Evolutionary conservation across 2,113 vertebrate genomes (phyloP), one percentile per base, ranked within the genome.

Genomic region (Sander lucioperca): DNA sequence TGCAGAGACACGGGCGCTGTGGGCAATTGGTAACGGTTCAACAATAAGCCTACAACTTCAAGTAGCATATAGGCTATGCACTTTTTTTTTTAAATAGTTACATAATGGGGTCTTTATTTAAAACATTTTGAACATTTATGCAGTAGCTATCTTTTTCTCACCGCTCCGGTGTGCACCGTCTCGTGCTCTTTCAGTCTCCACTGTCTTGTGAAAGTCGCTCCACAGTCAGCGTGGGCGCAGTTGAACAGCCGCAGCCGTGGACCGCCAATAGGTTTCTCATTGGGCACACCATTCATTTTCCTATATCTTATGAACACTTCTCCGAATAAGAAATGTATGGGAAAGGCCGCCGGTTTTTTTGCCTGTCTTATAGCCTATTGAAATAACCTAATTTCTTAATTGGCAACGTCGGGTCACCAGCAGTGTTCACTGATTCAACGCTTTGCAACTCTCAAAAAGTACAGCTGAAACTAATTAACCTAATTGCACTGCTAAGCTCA

Each of bases 171-270:
- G 88, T 96, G 96, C 33, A 79, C 84, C 0, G 83, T 90, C 78
- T 94, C 82, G 27, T 96, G 96, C 62, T 95, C 93, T 6, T 80
- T 79, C n/a, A 95, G 86, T 21, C 87, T 88, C 93, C 95, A 88
- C 57, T 91, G 57, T 1, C 87, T 86, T 6, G 77, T 87, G 74
- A 96, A 96, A 2, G 87, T 89, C 1, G 94, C 94, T 1, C 70
- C 89, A 19, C 96, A 96, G 1, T 77, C 92, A 0, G 57, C 54
- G 15, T 89, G 67, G 1, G 63, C n/a, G 79, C 96, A 96, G 30
- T 64, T 89, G 18, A 94, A 90, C 2, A 84, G 14, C 76, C 82
- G 86, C 66, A 15, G 66, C 0, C 47, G 64, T 7, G 77, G 69
- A 13, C 47, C 48, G 0, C 25, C 15, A 9, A 33, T 77, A 3